Evolutionary conservation across 2,113 vertebrate genomes (phyloP).

Genomic region (Epinephelus moara): DNA sequence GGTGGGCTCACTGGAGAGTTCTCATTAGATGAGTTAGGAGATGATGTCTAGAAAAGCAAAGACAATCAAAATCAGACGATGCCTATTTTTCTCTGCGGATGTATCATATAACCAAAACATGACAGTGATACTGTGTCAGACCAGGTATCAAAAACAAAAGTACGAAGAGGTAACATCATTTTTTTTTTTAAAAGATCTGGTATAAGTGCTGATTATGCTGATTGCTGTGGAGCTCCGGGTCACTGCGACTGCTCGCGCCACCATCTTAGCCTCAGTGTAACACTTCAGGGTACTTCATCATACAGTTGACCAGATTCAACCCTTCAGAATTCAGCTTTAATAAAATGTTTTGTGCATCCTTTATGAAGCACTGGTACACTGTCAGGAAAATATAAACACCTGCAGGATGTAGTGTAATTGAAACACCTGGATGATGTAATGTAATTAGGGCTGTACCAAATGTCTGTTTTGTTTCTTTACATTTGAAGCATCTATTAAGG

Average conservation of each 20-base stretch:
- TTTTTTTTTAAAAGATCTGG: no score
- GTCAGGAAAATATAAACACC: background rate
- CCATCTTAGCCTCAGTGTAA: no score
- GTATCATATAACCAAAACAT: background rate
- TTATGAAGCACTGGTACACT: background rate
- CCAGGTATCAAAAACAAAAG: background rate
- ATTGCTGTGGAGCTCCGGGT: no score
- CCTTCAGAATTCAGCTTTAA: background rate
- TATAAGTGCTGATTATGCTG: no score
- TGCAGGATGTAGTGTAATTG: background rate
- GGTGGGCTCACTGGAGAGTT: conserved; percentile 98
- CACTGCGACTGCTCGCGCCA: no score
- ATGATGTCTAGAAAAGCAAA: conserved; percentile 88
- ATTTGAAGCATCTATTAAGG: no score
- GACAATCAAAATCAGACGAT: background rate
- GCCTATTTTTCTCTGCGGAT: background rate
- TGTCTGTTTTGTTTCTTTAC: no score
- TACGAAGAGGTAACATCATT: no score
- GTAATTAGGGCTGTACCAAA: no score
- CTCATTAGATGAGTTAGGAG: conserved; percentile 99
- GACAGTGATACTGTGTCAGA: background rate
- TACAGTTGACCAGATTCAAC: background rate
- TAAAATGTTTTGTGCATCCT: background rate
- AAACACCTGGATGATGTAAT: background rate
- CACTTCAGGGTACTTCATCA: no score